Evolutionary conservation across 2,888 invertebrate species (phyloP), one percentile per base, ranked within the genome.

Genomic region (Linnaemya vulpina): DNA sequence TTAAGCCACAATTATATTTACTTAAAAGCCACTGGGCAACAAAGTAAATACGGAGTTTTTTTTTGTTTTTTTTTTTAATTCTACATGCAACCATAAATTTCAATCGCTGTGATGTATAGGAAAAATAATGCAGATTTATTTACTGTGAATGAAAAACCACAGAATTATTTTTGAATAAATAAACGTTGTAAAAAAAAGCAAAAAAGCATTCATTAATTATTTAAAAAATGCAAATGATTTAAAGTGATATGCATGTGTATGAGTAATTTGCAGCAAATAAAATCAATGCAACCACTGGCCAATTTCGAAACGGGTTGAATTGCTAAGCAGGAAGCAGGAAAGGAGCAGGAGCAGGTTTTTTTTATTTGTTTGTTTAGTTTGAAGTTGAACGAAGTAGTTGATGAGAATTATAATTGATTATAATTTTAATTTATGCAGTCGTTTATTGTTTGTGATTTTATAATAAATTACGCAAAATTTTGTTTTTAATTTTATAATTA

Each of bases 81-180:
- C 5, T 11, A 4, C 49, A 3, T 8, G 15, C 20, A 76, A 35
- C 43, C 13, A 76, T 58, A 58, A 76, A 46, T 55, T 30, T 35
- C 67, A 40, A 55, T 65, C 30, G 0, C n/a, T 46, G 10, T 17
- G n/a, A 0, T 20, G 10, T n/a, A n/a, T 25, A 15, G 30, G 5
- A 13, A 15, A 43, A 60, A 43, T 74, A 40, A 22, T 22, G 7
- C 7, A 10, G 60, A 74, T 81, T 75, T 81, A 81, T 75, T 68
- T 81, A 81, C 81, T 75, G 79, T 67, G 68, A 62, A 77, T 53
- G 30, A 8, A 62, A 70, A 71, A 49, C 74, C 68, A 70, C 81
- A 81, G 55, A 81, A 62, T 49, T 75, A 75, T 81, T 81, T 81
- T 70, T 38, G 70, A 75, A 75, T 81, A 81, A 81, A 81, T 75